These are phyloP conservation scores for Elgonia sp. DNA, from an alignment of 2,888 invertebrate genomes.

Conservation along the genomic window DNA sequence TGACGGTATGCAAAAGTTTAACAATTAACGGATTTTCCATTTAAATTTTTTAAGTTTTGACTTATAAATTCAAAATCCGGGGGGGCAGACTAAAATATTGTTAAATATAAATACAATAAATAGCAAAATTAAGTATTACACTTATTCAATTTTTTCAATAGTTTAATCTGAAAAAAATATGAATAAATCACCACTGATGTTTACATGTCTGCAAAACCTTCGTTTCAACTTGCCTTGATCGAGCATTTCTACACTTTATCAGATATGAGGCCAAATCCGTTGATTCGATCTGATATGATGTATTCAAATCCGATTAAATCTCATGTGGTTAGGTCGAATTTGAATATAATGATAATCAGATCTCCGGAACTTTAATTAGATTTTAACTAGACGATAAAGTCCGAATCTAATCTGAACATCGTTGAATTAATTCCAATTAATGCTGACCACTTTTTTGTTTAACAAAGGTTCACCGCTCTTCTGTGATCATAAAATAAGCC, in stretches of 20 bases:
- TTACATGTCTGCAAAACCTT: conserved; percentile 45
- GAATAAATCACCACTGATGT: background rate
- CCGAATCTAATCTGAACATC: conserved; percentile 42
- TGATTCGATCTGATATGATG: conserved; percentile 57
- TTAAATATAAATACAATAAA: too few species aligned
- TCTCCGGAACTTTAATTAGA: conserved; percentile 54
- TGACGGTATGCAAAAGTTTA: too few species aligned
- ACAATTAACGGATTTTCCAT: too few species aligned
- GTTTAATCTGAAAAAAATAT: too few species aligned
- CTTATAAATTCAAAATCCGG: too few species aligned
- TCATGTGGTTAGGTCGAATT: conserved; percentile 45
- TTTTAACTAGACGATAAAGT: conserved; percentile 42
- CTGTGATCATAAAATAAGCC: too few species aligned
- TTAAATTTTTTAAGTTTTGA: too few species aligned
- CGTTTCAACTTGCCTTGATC: conserved; percentile 38
- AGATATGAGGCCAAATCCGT: conserved; percentile 44
- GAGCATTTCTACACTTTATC: conserved; percentile 49
- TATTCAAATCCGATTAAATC: conserved; percentile 54
- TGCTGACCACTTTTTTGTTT: conserved; percentile 1
- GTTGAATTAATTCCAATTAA: conserved; percentile 46
- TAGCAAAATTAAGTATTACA: too few species aligned
- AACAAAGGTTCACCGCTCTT: background rate
- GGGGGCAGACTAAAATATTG: too few species aligned
- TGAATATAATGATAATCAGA: conserved; percentile 56
- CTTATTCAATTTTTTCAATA: too few species aligned